Base-by-base conservation (phyloP, 2,888 invertebrate species). In the Ichneumon xanthorius region DNA sequence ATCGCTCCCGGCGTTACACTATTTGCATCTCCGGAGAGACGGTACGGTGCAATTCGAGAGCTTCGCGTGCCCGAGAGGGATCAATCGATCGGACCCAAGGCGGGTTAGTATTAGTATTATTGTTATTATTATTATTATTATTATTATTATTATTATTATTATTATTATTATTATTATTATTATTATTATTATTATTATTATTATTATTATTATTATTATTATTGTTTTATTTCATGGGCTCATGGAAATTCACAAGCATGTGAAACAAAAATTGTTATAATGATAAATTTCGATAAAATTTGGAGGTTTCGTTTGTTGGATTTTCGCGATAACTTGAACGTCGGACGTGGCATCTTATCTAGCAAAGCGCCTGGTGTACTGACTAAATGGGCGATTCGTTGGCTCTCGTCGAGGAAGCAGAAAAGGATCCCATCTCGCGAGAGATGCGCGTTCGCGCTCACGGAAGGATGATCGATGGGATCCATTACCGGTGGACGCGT, bases 1-100 rank as follows among this genome's bases (percentile, higher is more conserved):
- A 91, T 90, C 89, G 90, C 91, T 90, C 87, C 91, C 88, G 90
- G 90, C 92, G 88, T 91, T 90, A 91, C 92, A 89, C 91, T 89
- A 90, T 91, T 92, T 90, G 89, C 91, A 90, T 91, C 88, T 87
- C 86, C 78, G 68, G 4, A 37, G 37, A 71, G 82, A 82, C 68
- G 77, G 78, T 63, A 80, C 72, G 37, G 61, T 33, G 48, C 45
- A 48, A 75, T 63, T n/a, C 50, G 61, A 48, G 48, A 22, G 16
- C 26, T 33, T 75, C 61, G 30, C 45, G 63, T 63, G 30, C 33
- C 19, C 26, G 53, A 37, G n/a, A 19, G 6, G n/a, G 5, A 16
- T n/a, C n/a, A 50, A 1, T 22, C 50, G 50, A 50, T n/a, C 16
- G 58, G 58, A 26, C 73, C 73, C 61, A 40, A 9, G 33, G n/a